These are phyloP conservation scores for Prunella himalayana DNA, from an alignment of 2,113 vertebrate species.

Conservation along the genomic window DNA sequence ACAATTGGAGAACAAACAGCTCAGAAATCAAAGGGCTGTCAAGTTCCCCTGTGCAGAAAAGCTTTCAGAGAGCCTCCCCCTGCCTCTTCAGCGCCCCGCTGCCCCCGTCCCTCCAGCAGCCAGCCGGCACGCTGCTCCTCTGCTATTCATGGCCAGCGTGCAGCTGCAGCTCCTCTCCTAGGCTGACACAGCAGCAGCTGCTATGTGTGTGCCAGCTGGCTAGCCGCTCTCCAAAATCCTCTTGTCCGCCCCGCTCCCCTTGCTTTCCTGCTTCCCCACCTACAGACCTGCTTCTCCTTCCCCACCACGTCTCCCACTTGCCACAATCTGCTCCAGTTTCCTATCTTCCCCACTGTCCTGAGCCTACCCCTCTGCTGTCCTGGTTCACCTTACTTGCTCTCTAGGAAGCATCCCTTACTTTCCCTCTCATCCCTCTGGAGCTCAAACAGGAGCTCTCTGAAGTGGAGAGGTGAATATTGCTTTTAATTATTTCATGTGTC, in stretches of 20 bases:
- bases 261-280: conserved; percentile 35
- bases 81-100: conserved; percentile 44
- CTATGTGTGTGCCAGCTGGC: conserved; percentile 61
- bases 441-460: conserved; percentile 40
- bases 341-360: neutral
- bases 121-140: conserved; percentile 51
- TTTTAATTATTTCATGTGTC: conserved; percentile 22
- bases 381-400: neutral
- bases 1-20: conserved; percentile 45
- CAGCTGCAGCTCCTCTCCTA: conserved; percentile 62
- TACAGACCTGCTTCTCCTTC: conserved; percentile 35
- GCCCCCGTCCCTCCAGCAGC: conserved; percentile 46
- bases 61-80: conserved; percentile 28
- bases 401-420: conserved; percentile 5
- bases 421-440: neutral
- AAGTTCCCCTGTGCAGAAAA: neutral
- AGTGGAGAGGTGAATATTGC: neutral
- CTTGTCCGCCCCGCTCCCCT: neutral
- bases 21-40: conserved; percentile 56
- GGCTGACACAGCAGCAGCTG: conserved; percentile 69
- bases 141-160: conserved; percentile 61
- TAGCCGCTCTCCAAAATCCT: conserved; percentile 49
- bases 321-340: neutral
- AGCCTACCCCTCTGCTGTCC: conserved; percentile 6
- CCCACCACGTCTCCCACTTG: neutral